phyloP scores from a whole-genome alignment of 2,888 invertebrate species.

The Cantharis rufa region DNA sequence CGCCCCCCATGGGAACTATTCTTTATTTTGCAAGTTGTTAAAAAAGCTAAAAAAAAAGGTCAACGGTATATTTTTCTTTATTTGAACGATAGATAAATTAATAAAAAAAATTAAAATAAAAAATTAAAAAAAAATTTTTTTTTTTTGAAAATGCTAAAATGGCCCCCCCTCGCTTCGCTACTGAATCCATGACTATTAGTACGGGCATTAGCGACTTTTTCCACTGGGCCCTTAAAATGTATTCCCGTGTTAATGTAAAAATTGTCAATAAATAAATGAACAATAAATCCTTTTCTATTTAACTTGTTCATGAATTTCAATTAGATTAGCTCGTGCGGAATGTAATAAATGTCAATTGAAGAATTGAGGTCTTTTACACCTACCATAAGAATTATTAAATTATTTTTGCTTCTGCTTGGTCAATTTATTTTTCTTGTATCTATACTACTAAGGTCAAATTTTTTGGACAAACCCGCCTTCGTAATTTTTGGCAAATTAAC shows the following conservation, averaged over 20 bases:
- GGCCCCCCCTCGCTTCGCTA: too few relatives aligned
- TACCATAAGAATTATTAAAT: constrained; percentile 18
- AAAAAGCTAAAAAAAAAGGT: too few relatives aligned
- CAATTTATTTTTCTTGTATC: constrained; percentile 8
- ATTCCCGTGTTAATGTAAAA: neutral
- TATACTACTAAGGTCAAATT: constrained; percentile 25
- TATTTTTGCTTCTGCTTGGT: constrained; percentile 14
- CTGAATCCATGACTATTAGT: too few relatives aligned
- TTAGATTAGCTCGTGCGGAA: constrained; percentile 23
- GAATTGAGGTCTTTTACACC: constrained; percentile 24
- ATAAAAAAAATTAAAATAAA: too few relatives aligned
- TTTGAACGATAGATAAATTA: too few relatives aligned
- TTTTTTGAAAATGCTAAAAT: too few relatives aligned
- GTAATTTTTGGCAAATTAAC: constrained; percentile 1
- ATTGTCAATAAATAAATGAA: neutral
- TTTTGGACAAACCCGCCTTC: constrained; percentile 25
- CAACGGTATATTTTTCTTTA: too few relatives aligned
- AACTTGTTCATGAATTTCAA: constrained; percentile 3
- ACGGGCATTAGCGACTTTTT: too few relatives aligned
- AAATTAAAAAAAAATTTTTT: too few relatives aligned
- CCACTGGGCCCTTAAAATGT: too few relatives aligned
- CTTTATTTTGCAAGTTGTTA: too few relatives aligned
- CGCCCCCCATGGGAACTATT: too few relatives aligned
- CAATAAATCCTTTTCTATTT: neutral
- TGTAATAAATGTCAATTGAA: constrained; percentile 23